Percentiles rank a stretch among this genome's conserved stretches.
Conservation (phyloP, 2,888 invertebrate species). For the Yponomeuta plumbellus region DNA sequence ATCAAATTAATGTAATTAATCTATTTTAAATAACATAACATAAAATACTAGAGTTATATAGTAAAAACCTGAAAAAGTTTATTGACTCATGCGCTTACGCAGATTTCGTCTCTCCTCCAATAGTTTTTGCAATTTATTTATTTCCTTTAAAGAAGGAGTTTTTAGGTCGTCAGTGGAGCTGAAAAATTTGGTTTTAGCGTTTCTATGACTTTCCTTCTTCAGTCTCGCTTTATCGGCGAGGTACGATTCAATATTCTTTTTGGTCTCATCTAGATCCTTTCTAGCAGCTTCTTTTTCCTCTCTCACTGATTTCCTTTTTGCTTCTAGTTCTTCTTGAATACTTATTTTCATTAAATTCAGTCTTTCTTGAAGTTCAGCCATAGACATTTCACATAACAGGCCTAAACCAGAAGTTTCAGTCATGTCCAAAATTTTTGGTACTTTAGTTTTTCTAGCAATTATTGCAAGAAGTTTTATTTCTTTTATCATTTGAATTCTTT, state of each 20-base stretch:
- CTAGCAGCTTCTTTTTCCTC: slow-evolving; percentile 61
- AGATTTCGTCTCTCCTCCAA: slow-evolving; percentile 67
- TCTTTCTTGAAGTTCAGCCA: slow-evolving; percentile 78
- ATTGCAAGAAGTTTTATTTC: slow-evolving; percentile 67
- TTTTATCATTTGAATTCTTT: slow-evolving; percentile 64
- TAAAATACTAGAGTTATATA: background rate
- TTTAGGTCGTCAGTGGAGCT: slow-evolving; percentile 28
- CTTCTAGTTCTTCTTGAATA: slow-evolving; percentile 71
- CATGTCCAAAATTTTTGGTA: slow-evolving; percentile 74
- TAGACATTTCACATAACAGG: slow-evolving; percentile 79
- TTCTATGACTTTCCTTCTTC: slow-evolving; percentile 45
- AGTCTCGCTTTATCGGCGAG: slow-evolving; percentile 45
- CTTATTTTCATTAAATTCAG: slow-evolving; percentile 65
- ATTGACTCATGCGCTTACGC: slow-evolving; percentile 36
- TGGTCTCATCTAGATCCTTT: slow-evolving; percentile 62
- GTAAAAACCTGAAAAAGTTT: slow-evolving; percentile 12
- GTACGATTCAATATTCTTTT: slow-evolving; percentile 55
- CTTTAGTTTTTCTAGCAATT: slow-evolving; percentile 68
- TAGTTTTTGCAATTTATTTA: slow-evolving; percentile 60
- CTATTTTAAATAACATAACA: background rate
- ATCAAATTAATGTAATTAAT: background rate
- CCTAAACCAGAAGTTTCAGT: slow-evolving; percentile 77
- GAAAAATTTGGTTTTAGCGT: slow-evolving; percentile 21
- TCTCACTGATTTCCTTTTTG: slow-evolving; percentile 59
- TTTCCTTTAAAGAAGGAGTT: slow-evolving; percentile 49